Evolutionary conservation across 2,888 invertebrate genomes (phyloP), one percentile per base, ranked within the genome.

Genomic region (Ormyrus pomaceus): DNA sequence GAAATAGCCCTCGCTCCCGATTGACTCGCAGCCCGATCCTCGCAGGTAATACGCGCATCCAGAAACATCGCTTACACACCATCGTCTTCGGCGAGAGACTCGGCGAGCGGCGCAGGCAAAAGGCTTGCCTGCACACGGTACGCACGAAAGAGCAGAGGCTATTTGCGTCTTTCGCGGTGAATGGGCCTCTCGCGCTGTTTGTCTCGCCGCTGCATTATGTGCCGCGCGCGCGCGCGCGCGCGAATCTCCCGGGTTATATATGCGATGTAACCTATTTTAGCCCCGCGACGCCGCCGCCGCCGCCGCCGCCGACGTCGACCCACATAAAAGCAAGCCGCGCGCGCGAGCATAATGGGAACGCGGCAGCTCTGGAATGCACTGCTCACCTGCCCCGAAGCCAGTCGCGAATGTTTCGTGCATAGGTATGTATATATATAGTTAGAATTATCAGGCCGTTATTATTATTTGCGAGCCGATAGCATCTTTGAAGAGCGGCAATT

Each of bases 231-330:
- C 58, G 69, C 34, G 34, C 65, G 55, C 78, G 59, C 62, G 64
- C 58, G 69, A 69, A 66, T 69, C 68, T 48, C 56, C 34, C 34
- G 1, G 51, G 19, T 46, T 79, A 34, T 34, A 68, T 64, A 70
- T 53, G 65, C 74, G 59, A 62, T 64, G 70, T 75, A 79, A 79
- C 79, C 79, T 74, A 79, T 79, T 79, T 79, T 70, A 70, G 70
- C 79, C 70, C 65, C 51, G 79, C 73, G 51, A n/a, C 51, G 65
- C 53, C 48, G 46, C 34, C 19, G 56, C 6, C 50, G 55, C 11
- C 34, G 56, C 6, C 71, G 48, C 50, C 56, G 10, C 55, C 51
- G 9, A 11, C 68, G 75, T 4, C 78, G 79, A 79, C 79, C 79
- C 79, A 79, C 70, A 79, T 79, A 79, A 73, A 73, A 48, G 72